These are phyloP conservation scores for Oophaga pumilio DNA, from an alignment of 2,113 vertebrate species.

Conservation along the genomic window DNA sequence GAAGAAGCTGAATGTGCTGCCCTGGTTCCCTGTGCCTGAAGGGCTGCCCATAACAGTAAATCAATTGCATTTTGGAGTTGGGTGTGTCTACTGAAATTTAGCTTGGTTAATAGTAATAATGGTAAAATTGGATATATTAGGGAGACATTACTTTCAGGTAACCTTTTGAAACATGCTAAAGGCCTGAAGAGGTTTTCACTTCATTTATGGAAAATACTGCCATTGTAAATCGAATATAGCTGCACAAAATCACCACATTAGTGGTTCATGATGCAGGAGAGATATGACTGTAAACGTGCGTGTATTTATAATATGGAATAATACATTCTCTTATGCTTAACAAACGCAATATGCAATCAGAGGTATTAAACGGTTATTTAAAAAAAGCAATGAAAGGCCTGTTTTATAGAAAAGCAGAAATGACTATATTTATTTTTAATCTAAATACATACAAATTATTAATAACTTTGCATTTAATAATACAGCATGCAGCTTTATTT, in stretches of 20 bases:
- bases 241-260: not conserved
- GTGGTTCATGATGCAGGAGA: not conserved
- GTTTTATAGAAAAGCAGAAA: conserved; percentile 19
- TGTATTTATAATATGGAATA: not conserved
- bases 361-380: not conserved
- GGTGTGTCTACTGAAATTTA: not conserved
- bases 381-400: not conserved
- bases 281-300: not conserved
- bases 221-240: not conserved
- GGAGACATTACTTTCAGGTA: not conserved
- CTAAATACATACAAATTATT: conserved; percentile 41
- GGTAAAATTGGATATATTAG: not conserved
- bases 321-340: not conserved
- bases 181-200: not conserved
- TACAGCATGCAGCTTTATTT: conserved; percentile 43
- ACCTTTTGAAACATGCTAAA: not conserved
- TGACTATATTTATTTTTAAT: conserved; percentile 35
- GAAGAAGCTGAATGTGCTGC: not conserved
- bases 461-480: conserved; percentile 43
- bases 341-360: not conserved
- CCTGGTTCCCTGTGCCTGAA: not conserved
- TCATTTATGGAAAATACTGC: not conserved
- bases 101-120: not conserved
- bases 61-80: not conserved
- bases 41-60: not conserved